phyloP scores from a whole-genome alignment of 1,140 invertebrate species.

The Zaprionus ornatus region DNA sequence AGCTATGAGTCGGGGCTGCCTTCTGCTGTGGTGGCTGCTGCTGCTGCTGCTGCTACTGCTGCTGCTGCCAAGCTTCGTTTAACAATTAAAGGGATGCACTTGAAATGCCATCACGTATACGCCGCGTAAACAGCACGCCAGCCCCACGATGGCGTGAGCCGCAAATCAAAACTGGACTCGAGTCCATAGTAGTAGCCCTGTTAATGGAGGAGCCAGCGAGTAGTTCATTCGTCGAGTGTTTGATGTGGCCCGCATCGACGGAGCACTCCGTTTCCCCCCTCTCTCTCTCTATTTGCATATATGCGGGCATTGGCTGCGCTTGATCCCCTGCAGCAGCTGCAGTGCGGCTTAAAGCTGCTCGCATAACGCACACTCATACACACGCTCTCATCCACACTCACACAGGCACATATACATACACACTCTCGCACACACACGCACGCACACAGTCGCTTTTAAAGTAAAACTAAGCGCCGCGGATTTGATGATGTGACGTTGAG shows the following conservation, averaged over 20 bases:
- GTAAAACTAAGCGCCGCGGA: constrained; percentile 72
- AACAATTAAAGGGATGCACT: constrained; percentile 77
- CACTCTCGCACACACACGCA: background rate
- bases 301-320: constrained; percentile 33
- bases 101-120: constrained; percentile 73
- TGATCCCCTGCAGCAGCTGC: constrained; percentile 35
- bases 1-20: background rate
- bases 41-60: background rate
- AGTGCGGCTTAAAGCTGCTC: constrained; percentile 35
- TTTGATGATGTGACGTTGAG: constrained; percentile 81
- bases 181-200: constrained; percentile 1
- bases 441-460: constrained; percentile 32
- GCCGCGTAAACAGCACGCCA: constrained; percentile 53
- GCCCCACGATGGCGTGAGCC: constrained; percentile 27
- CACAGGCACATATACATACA: background rate
- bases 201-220: background rate
- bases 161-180: constrained; percentile 42
- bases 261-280: background rate
- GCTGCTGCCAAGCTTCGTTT: constrained; percentile 54
- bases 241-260: constrained; percentile 53
- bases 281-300: constrained; percentile 41
- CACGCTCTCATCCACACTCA: background rate
- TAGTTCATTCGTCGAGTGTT: constrained; percentile 60
- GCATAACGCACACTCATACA: background rate
- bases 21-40: background rate